Evolutionary conservation across 2,888 invertebrate genomes (phyloP), one percentile per base, ranked within the genome.

Genomic region (Andrena fulva): DNA sequence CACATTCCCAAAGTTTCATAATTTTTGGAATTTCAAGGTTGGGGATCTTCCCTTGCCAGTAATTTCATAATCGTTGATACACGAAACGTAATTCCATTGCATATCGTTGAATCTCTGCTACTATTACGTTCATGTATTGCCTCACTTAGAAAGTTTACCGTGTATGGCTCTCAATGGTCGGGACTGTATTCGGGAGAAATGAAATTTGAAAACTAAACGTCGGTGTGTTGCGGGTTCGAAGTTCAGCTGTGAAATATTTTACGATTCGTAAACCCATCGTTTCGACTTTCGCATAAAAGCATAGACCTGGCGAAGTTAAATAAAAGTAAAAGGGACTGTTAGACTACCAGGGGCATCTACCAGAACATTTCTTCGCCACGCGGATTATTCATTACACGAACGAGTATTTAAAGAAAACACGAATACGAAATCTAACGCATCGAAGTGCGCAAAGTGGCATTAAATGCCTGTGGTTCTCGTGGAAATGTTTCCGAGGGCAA

Each of bases 111-210:
- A 52, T 42, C 48, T 29, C 27, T 6, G 27, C 74, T 63, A 73
- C 59, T 73, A 48, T 78, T 73, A 76, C 56, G 66, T 76, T 33
- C 59, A 20, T 31, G 29, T 76, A 67, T 85, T 79, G 69, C 84
- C 62, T 76, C 66, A 78, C 35, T 52, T 77, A 74, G 80, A 80
- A 83, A 83, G 80, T 71, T 56, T 12, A 16, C 50, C 16, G 54
- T 20, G 42, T 74, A 73, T 62, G 73, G 64, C 24, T 48, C 50
- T 27, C 24, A 68, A 74, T 74, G 31, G 33, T 67, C 16, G 24
- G 16, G 8, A 29, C 16, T 54, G 35, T 35, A 12, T 35, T 20
- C 42, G 29, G 27, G 7, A 54, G n/a, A 35, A 31, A 16, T 31
- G 6, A 35, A 33, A 54, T 24, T 69, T 20, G n/a, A 10, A 31